These are phyloP conservation scores for Pogona vitticeps DNA, from an alignment of 2,113 vertebrate genomes.

Conservation along the genomic window DNA sequence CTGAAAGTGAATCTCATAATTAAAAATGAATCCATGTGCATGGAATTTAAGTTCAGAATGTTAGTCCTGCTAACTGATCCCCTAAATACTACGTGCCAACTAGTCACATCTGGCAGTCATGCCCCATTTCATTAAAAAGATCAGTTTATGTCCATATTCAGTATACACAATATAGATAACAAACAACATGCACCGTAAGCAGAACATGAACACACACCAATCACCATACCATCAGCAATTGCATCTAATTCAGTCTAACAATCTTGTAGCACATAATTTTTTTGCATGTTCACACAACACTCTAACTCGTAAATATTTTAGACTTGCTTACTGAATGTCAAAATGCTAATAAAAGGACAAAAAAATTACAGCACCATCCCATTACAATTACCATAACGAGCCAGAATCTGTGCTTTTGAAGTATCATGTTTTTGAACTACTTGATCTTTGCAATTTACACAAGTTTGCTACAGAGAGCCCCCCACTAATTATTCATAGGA, in stretches of 20 bases:
- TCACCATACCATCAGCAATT: constrained; percentile 29
- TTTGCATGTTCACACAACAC: constrained; percentile 42
- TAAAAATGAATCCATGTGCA: background rate
- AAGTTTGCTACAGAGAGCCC: constrained; percentile 44
- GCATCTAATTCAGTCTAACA: constrained; percentile 30
- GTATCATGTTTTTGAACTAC: constrained; percentile 65
- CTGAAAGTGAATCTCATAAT: background rate
- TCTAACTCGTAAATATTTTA: constrained; percentile 58
- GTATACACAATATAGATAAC: background rate
- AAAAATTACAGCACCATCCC: constrained; percentile 64
- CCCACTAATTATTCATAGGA: constrained; percentile 49
- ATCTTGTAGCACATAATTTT: background rate
- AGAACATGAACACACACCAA: constrained; percentile 2
- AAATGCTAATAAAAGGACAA: constrained; percentile 63
- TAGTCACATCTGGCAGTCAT: background rate
- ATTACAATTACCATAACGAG: constrained; percentile 70
- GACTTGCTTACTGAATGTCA: constrained; percentile 57
- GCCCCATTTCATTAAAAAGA: background rate
- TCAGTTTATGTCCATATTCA: background rate
- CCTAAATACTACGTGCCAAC: background rate
- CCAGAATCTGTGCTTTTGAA: constrained; percentile 68
- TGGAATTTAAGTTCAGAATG: background rate
- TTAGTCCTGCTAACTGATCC: background rate
- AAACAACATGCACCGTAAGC: background rate
- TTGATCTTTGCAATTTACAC: constrained; percentile 66